Percentiles rank a stretch among this genome's conserved stretches.
phyloP scores from a whole-genome alignment of 2,797 vertebrate species.

The Micropoecilia bifurca region DNA sequence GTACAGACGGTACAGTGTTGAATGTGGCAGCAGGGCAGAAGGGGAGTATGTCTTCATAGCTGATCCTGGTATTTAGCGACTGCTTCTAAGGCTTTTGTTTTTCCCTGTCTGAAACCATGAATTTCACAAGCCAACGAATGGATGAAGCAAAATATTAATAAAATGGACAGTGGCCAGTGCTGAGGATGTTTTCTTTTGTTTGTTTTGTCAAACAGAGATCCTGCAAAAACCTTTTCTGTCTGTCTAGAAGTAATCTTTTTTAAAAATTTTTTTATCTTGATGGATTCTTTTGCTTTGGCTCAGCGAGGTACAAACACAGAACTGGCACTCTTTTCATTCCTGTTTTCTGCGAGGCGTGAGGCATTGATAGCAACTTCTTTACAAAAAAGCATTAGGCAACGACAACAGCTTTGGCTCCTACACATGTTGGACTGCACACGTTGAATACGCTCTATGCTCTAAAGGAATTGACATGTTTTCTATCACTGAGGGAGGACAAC shows the following conservation, averaged over 20 bases:
- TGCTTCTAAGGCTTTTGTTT: constrained; percentile 64
- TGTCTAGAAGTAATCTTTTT: constrained; percentile 35
- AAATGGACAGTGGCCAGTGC: constrained; percentile 73
- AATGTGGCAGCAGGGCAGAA: constrained; percentile 44
- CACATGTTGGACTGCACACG: constrained; percentile 69
- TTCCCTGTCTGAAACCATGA: constrained; percentile 40
- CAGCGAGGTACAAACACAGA: constrained; percentile 55
- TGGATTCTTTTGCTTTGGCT: constrained; percentile 55
- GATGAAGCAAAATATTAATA: constrained; percentile 65
- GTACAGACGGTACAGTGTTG: constrained; percentile 60
- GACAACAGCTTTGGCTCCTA: constrained; percentile 60
- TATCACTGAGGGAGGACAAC: constrained; percentile 25
- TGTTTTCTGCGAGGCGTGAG: constrained; percentile 44
- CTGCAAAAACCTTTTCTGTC: constrained; percentile 44
- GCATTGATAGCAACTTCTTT: constrained; percentile 55
- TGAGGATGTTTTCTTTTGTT: constrained; percentile 39
- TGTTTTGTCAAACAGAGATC: constrained; percentile 16
- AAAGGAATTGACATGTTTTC: constrained; percentile 49
- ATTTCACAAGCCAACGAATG: constrained; percentile 34
- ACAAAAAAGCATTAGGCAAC: constrained; percentile 61
- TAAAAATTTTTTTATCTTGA: constrained; percentile 39
- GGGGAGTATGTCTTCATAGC: constrained; percentile 37
- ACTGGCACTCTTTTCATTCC: constrained; percentile 50
- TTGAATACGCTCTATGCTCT: constrained; percentile 50
- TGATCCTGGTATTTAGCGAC: constrained; percentile 65